Base-by-base conservation (phyloP, 1,140 invertebrate species). In the Sarcophaga peregrina region DNA sequence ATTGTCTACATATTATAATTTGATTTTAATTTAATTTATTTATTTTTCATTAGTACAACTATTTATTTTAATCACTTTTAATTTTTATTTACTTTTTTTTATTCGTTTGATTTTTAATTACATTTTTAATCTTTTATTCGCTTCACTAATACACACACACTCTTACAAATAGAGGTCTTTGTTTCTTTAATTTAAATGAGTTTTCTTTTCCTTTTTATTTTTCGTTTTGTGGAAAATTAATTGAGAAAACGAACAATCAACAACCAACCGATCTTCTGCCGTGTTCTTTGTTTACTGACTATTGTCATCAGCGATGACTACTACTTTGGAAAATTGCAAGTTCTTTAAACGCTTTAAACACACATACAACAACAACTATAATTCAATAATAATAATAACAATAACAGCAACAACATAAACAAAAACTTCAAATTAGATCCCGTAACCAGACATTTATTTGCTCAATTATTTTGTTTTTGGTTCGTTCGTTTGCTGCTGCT, bases 201-300 rank as follows among this genome's bases (percentile, higher is more conserved):
- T 25, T 20, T 68, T 25, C 6, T 68, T 68, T 68, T 68, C 20
- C 20, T 5, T 68, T 68, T 7, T 9, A 25, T 20, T 17, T n/a
- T 4, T 37, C 4, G 25, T 76, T 15, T 37, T 37, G 25, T 37
- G 25, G 25, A 37, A 37, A 37, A 2, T 37, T 37, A 37, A 37
- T 37, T 37, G 25, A 37, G 25, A 37, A 37, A 37, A 37, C 25
- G n/a, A n/a, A n/a, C n/a, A n/a, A n/a, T n/a, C 25, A 37, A 37
- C 25, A 48, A 47, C 68, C 76, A 85, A 81, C 86, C 85, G 87
- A 88, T 88, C 87, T 80, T 84, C 72, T 86, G 81, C 72, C 80
- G 80, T 83, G 87, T 87, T 88, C 87, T 88, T 88, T 88, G 87
- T 88, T 88, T 88, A 87, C 84, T 86, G 87, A 80, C 83, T 68